Evolutionary conservation across 2,888 invertebrate genomes (phyloP).

Genomic region (Apodemia hepburni): DNA sequence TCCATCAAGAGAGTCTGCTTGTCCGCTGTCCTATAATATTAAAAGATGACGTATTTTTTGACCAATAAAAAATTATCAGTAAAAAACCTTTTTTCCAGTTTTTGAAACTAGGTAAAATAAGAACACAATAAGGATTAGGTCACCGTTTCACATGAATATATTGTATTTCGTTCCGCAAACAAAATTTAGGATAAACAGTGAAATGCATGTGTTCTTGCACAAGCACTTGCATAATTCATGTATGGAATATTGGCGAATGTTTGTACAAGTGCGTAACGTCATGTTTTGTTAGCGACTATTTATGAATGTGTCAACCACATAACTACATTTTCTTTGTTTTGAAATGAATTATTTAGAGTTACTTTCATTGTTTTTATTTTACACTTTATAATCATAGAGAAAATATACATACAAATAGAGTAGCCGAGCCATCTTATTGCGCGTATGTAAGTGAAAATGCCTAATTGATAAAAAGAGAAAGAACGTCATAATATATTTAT

Average conservation of each 20-base stretch:
- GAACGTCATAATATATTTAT: too few species aligned
- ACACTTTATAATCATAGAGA: neutral
- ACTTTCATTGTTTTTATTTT: neutral
- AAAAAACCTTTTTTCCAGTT: too few species aligned
- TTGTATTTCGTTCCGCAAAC: neutral
- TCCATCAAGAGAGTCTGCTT: too few species aligned
- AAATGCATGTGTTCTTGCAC: conserved; percentile 1
- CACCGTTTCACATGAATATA: neutral
- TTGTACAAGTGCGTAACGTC: neutral
- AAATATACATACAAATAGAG: too few species aligned
- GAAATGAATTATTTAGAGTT: neutral
- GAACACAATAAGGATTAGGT: neutral
- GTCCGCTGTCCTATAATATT: too few species aligned
- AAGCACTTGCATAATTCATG: conserved; percentile 1
- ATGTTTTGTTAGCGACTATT: conserved; percentile 5
- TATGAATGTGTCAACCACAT: conserved; percentile 3
- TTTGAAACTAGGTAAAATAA: too few species aligned
- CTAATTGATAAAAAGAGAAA: too few species aligned
- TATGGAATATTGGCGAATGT: conserved; percentile 4
- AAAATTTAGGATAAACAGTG: neutral
- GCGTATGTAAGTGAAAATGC: too few species aligned
- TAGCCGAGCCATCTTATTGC: too few species aligned
- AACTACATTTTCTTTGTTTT: neutral
- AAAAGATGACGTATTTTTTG: too few species aligned
- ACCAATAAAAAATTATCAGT: too few species aligned